Base-by-base conservation (phyloP, 2,888 invertebrate genomes). In the Tenthredo livida region DNA sequence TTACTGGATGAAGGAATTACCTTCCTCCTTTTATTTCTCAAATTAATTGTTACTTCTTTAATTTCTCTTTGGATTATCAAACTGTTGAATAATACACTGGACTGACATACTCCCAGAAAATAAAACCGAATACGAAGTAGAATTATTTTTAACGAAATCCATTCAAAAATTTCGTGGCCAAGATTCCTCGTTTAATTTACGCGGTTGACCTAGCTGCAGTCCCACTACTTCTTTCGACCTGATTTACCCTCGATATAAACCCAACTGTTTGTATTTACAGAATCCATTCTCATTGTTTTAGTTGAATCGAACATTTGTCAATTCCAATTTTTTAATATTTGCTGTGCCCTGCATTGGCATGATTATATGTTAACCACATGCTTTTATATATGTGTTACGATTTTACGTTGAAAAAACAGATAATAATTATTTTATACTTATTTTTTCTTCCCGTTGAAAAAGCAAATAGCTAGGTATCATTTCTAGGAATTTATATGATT, bases 341-440 rank as follows among this genome's bases (percentile, higher is more conserved):
- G 70, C 33, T 37, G 9, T n/a, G 12, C 2, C 12, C 17, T 7
- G 37, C 6, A 70, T 70, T 33, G 70, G 29, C 37, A 37, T n/a
- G 10, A 37, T 29, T 29, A 70, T 70, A 33, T 25, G 37, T 1
- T 21, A 61, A 61, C 33, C 33, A 2, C 33, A 37, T 12, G 70
- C 33, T 37, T 29, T 65, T 25, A 65, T 70, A 65, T 70, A 29
- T 70, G 25, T 61, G 61, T 61, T 70, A 37, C 70, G 17, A 37
- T 17, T 70, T 37, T 9, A 33, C 15, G 37, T 70, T 29, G 37
- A 17, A 70, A 21, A 70, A 70, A 37, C 37, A 70, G 37, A 37
- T 70, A 70, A 70, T 70, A 37, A 70, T 70, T 7, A 37, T 61
- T 61, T 61, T 61, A 25, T 17, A 70, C 37, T 29, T 70, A 70